Evolutionary conservation across 2,113 vertebrate genomes (phyloP).

Genomic region (Thamnophis sirtalis): DNA sequence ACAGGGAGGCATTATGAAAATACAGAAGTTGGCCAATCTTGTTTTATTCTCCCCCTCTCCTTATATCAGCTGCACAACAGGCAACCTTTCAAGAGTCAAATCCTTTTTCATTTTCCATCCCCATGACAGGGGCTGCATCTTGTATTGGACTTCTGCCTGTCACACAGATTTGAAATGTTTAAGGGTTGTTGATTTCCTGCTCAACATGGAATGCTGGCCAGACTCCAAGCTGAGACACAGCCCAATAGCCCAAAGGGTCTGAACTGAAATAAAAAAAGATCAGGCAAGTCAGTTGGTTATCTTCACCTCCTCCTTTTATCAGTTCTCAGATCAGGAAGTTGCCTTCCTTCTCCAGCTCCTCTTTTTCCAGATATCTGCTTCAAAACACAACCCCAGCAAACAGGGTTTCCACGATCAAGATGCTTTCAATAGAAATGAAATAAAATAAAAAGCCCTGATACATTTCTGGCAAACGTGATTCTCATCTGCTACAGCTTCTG

Average conservation of each 20-base stretch:
- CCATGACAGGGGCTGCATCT: neutral
- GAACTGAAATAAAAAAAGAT: neutral
- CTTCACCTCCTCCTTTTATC: neutral
- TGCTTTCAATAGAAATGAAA: neutral
- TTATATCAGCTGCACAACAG: neutral
- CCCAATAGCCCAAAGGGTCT: neutral
- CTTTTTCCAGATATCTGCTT: neutral
- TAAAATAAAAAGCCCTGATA: neutral
- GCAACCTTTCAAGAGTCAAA: neutral
- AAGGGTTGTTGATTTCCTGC: neutral
- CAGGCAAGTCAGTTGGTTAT: conserved; percentile 1
- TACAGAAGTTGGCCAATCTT: neutral
- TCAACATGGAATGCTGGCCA: neutral
- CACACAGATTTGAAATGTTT: neutral
- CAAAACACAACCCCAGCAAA: neutral
- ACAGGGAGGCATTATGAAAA: neutral
- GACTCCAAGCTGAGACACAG: neutral
- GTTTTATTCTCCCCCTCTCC: neutral
- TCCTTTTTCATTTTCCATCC: neutral
- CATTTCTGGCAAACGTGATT: conserved; percentile 89
- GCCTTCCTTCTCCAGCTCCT: neutral
- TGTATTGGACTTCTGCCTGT: neutral
- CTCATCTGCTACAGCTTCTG: conserved; percentile 99
- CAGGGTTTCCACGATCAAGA: neutral
- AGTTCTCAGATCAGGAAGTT: neutral